Base-by-base conservation (phyloP, 2,797 vertebrate genomes). In the Pitangus sulphuratus region DNA sequence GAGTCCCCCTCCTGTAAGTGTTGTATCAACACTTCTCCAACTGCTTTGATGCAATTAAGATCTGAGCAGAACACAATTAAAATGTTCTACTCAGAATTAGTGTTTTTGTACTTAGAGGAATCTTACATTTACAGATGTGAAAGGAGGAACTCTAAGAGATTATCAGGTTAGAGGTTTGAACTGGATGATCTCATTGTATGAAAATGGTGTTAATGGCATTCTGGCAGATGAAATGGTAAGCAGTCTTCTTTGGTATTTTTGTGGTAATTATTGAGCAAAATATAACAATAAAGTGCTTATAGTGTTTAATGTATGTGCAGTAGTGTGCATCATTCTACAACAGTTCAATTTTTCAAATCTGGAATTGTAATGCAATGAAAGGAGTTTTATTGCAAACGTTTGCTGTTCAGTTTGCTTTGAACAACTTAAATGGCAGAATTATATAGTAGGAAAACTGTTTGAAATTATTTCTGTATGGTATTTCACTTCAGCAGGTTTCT, bases 221-320 rank as follows among this genome's bases (percentile, higher is more conserved):
- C 98, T 99, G 97, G 99, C 99, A 60, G 99, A 99, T 97, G 98
- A 99, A 98, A 99, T 99, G 99, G 99, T 99, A 98, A 98, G 98
- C 69, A 92, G 21, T 31, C 66, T 65, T 81, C 12, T 97, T 64
- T 87, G 48, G 21, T 48, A 28, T 81, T 93, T 89, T 83, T 61
- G 66, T 65, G 33, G 20, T 50, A 69, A 26, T 69, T 71, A 25
- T 3, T 75, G 35, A 78, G 15, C 37, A 50, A 51, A 93, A 83
- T 71, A 45, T 45, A 85, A 5, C 44, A 24, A 24, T 92, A 12
- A 85, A 92, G 8, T 95, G 60, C 47, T 33, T 84, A 0, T 7
- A 56, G 24, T 57, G 31, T 79, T 84, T 79, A 30, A 35, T 37
- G 19, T 72, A 10, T 51, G 3, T 45, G 8, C 25, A 81, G 21